A percentile compares a stretch with the other conserved stretches of the same genome.
Evolutionary conservation across 35 echinoderm and acorn worm species (phyloP).

Genomic region (Lytechinus pictus): DNA sequence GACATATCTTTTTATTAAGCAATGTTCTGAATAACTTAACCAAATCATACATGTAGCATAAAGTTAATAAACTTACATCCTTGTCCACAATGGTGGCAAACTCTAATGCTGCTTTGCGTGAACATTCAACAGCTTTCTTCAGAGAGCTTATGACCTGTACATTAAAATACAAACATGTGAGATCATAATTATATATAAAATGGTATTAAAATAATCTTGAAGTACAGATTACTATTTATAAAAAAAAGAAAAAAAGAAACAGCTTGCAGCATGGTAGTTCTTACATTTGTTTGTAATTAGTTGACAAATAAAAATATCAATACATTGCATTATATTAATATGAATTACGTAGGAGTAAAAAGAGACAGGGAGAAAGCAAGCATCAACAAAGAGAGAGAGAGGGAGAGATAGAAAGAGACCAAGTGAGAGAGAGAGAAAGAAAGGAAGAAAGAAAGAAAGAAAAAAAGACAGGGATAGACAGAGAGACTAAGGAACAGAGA

Average conservation of each 20-base stretch:
- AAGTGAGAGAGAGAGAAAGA: background rate
- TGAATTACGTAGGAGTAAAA: too few species aligned
- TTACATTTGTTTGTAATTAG: background rate
- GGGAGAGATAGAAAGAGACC: background rate
- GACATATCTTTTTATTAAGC: too few species aligned
- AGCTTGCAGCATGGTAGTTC: background rate
- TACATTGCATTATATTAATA: too few species aligned
- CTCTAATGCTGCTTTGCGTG: conserved; percentile 83
- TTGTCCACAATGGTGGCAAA: conserved; percentile 95
- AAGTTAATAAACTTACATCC: conserved; percentile 66
- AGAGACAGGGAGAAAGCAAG: too few species aligned
- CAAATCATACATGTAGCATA: background rate
- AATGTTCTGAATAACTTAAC: too few species aligned
- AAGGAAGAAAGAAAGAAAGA: background rate
- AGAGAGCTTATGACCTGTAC: conserved; percentile 93
- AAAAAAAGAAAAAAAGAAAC: too few species aligned
- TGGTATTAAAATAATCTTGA: background rate
- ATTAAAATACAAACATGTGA: background rate
- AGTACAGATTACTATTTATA: too few species aligned
- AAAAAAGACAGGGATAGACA: background rate
- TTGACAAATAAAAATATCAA: background rate
- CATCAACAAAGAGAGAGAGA: too few species aligned
- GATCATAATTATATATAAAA: background rate
- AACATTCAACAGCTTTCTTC: conserved; percentile 85
- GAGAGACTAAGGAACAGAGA: background rate